Conservation (phyloP, 2,888 invertebrate species). For the Acholoe squamosa region DNA sequence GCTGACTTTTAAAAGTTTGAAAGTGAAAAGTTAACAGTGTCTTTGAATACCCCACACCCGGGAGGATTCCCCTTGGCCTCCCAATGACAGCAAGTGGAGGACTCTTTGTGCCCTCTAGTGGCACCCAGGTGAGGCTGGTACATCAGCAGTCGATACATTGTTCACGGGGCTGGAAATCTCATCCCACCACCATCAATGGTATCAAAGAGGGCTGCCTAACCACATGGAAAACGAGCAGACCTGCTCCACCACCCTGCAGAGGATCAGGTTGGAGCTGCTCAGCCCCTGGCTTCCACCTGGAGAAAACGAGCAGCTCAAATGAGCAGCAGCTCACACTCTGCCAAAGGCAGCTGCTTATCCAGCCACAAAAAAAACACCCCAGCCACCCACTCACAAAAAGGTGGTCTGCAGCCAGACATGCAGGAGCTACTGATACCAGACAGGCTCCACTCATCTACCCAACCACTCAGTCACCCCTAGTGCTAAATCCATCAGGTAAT, state of each 20-base stretch:
- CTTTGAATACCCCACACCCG: too few relatives aligned
- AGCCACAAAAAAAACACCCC: not conserved
- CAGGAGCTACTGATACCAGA: not conserved
- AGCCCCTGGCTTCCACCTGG: not conserved
- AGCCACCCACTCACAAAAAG: not conserved
- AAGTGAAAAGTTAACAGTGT: too few relatives aligned
- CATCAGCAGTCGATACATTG: constrained; percentile 15
- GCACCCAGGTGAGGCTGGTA: not conserved
- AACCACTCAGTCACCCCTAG: not conserved
- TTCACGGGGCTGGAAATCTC: constrained; percentile 34
- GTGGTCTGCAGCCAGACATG: not conserved
- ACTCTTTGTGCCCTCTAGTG: not conserved
- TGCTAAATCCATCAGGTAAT: constrained; percentile 16
- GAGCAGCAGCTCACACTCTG: not conserved
- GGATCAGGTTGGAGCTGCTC: constrained; percentile 4
- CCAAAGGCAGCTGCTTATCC: not conserved
- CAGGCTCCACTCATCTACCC: not conserved
- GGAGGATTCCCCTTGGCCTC: too few relatives aligned
- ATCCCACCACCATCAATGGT: constrained; percentile 27
- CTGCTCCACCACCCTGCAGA: not conserved
- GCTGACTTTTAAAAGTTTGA: too few relatives aligned
- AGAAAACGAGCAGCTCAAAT: constrained; percentile 25
- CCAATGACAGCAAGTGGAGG: too few relatives aligned
- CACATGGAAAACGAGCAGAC: not conserved
- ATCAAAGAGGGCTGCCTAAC: not conserved